Base-by-base conservation (phyloP, 2,113 vertebrate species). In the Syrrhaptes paradoxus region DNA sequence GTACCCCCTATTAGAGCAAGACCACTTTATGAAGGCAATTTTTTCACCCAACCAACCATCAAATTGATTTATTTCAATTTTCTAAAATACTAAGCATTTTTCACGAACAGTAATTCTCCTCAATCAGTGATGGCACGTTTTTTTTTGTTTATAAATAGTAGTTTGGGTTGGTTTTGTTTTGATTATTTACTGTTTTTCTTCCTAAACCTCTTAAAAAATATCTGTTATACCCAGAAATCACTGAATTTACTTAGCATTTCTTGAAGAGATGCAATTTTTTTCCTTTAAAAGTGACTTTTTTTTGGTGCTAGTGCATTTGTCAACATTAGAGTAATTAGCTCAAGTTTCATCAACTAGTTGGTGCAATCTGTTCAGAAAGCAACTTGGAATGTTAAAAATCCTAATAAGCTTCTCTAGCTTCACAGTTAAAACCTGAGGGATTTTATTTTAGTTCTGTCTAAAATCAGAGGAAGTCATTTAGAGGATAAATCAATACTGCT, bases 271-370 rank as follows among this genome's bases (percentile, higher is more conserved):
- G 75, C 57, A 91, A 95, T 96, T 97, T 97, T 97, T 84, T 18
- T 92, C 95, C 96, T 82, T 89, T 79, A 93, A 94, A 96, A 95
- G 90, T 96, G 96, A 93, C 85, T 97, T 97, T 97, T 96, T 94
- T 97, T 94, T 70, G 38, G 86, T 95, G 90, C 95, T 94, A 96
- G 88, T 95, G 63, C 96, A 98, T 98, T 98, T 98, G 97, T 98
- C 98, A 97, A 96, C 97, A 97, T 98, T 98, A 98, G 97, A 96
- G 96, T 97, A 98, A 98, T 98, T 98, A 98, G 97, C 96, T 98
- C 91, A 97, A 97, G 94, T 98, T 98, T 97, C 97, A 98, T 98
- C 98, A 98, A 83, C 97, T 98, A 96, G 96, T 94, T 97, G 83
- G 66, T 88, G 95, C 98, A 98, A 98, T 98, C 98, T 98, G 98